Evolutionary conservation across 2,797 vertebrate species (phyloP), one percentile per base, ranked within the genome.

Genomic region (Mormyrops boulengeri): DNA sequence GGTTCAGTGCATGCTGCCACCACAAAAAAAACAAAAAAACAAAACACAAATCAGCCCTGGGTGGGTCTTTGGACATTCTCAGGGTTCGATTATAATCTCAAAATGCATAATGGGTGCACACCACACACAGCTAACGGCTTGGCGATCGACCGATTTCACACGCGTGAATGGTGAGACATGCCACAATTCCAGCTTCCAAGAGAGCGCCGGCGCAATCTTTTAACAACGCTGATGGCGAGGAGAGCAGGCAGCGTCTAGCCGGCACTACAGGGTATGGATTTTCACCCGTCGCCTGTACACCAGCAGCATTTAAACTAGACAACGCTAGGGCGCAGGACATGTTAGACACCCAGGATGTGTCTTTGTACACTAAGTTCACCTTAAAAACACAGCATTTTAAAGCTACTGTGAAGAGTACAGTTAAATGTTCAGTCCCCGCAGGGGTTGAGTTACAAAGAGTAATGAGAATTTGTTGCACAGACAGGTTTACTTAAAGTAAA

Each of bases 191-290:
- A 1, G 73, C 73, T 80, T 41, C 6, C 41, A 80, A n/a, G 73
- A 80, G 73, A 80, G 38, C 17, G 12, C 34, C 34, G 26, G 34
- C 38, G n/a, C 57, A 73, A 50, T 88, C 62, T 77, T 89, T 50
- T 53, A 82, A 90, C 87, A 82, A 41, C 17, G 53, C 89, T 90
- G 89, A 52, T 53, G 60, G 77, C 5, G 38, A n/a, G 26, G 55
- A 82, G 41, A 88, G 73, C 38, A 52, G 47, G 38, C 34, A 57
- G 69, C 34, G 77, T 30, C 55, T 62, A 84, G 87, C 87, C 53
- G 49, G 44, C 53, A 62, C 89, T 73, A 60, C 26, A 0, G 22
- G 57, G 89, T 41, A 89, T 60, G 69, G 89, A 88, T 41, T 82
- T 60, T 49, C 69, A 66, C 89, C 87, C 38, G 49, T 12, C 50